Conservation (phyloP, 2,888 invertebrate genomes). For the Orchesella flavescens region DNA sequence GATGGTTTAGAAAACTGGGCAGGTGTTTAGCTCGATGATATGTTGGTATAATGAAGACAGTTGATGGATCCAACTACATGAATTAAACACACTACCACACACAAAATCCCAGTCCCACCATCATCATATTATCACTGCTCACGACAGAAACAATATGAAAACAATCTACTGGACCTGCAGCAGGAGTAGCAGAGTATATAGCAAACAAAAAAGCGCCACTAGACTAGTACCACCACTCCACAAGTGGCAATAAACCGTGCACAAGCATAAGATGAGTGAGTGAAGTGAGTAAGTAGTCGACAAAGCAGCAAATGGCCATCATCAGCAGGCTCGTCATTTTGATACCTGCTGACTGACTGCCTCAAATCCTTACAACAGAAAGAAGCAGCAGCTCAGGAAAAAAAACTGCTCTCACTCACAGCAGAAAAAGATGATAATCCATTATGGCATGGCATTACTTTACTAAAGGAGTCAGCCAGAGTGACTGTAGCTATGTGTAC, state of each 20-base stretch:
- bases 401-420: background rate
- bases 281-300: too few species aligned
- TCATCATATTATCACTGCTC: constrained; percentile 16
- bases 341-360: constrained; percentile 63
- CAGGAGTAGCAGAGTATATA: constrained; percentile 22
- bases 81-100: constrained; percentile 43
- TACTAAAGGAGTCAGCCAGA: constrained; percentile 24
- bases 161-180: constrained; percentile 46
- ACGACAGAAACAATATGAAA: constrained; percentile 15
- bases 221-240: background rate
- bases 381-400: background rate
- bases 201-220: background rate
- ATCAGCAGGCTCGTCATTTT: constrained; percentile 44
- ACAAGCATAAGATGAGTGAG: too few species aligned
- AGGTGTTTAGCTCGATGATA: constrained; percentile 52
- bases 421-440: constrained; percentile 51
- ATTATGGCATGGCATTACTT: constrained; percentile 59
- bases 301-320: constrained; percentile 42
- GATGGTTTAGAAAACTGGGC: constrained; percentile 42
- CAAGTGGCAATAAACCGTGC: constrained; percentile 32
- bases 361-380: constrained; percentile 43
- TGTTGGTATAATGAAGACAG: constrained; percentile 61
- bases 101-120: constrained; percentile 38
- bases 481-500: background rate
- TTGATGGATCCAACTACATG: constrained; percentile 55